These are phyloP conservation scores for Drosophila multiciliata DNA, from an alignment of 2,888 invertebrate species.

Conservation along the genomic window DNA sequence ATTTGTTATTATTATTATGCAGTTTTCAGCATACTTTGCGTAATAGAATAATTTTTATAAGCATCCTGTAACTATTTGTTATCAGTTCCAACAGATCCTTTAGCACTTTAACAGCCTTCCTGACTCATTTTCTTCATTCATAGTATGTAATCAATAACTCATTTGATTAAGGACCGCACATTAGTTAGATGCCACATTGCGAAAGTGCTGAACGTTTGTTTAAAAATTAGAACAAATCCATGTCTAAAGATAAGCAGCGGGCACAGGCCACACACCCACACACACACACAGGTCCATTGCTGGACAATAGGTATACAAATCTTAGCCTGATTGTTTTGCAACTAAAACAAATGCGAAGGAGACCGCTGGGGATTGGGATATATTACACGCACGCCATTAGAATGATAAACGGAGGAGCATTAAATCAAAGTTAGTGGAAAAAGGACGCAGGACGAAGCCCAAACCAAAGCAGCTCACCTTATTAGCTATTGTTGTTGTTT, in stretches of 20 bases:
- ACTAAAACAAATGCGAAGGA: conserved; percentile 70
- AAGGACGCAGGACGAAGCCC: conserved; percentile 42
- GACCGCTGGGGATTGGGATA: conserved; percentile 58
- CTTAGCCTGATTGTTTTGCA: conserved; percentile 73
- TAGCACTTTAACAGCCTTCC: conserved; percentile 4
- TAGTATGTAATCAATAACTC: conserved; percentile 66
- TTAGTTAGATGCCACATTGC: conserved; percentile 53
- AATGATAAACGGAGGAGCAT: conserved; percentile 81
- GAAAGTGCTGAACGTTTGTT: conserved; percentile 57
- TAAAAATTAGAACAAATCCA: conserved; percentile 66
- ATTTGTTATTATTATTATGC: neutral
- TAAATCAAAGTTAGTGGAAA: conserved; percentile 82
- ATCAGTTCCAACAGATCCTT: neutral
- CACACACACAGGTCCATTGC: conserved; percentile 14
- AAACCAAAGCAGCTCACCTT: conserved; percentile 28
- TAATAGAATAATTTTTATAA: neutral
- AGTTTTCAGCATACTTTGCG: neutral
- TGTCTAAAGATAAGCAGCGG: conserved; percentile 48
- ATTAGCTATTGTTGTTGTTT: conserved; percentile 43
- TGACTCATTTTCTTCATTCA: neutral
- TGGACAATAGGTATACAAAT: conserved; percentile 53
- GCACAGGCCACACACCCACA: conserved; percentile 21
- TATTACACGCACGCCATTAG: conserved; percentile 75
- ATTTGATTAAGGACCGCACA: conserved; percentile 73
- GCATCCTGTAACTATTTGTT: neutral